Evolutionary conservation across 2,113 vertebrate genomes (phyloP).

Genomic region (Pipa parva): DNA sequence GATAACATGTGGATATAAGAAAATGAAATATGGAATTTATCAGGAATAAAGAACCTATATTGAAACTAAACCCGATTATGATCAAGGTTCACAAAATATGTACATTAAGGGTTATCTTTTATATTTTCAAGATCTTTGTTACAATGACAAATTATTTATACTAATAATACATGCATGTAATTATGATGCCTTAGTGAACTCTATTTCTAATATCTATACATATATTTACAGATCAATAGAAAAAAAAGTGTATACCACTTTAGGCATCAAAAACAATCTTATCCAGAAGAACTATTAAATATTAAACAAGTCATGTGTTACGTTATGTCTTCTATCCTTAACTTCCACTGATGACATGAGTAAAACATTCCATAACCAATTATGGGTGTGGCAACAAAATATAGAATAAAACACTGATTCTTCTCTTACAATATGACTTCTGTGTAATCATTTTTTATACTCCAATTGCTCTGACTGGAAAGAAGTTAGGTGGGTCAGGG

Average conservation of each 20-base stretch:
- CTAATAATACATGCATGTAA: too few relatives aligned
- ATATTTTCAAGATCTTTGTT: too few relatives aligned
- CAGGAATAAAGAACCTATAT: too few relatives aligned
- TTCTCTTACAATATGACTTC: slow-evolving; percentile 36
- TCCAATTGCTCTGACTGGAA: slow-evolving; percentile 39
- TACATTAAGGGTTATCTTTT: too few relatives aligned
- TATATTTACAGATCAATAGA: too few relatives aligned
- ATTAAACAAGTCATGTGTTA: background rate
- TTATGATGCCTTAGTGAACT: too few relatives aligned
- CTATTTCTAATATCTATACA: too few relatives aligned
- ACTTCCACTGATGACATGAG: slow-evolving; percentile 37
- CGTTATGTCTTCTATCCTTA: slow-evolving; percentile 15
- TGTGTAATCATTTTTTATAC: slow-evolving; percentile 12
- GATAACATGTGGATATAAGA: too few relatives aligned
- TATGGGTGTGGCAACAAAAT: slow-evolving; percentile 53
- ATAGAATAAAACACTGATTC: slow-evolving; percentile 60
- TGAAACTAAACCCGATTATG: too few relatives aligned
- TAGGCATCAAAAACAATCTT: background rate
- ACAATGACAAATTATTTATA: too few relatives aligned
- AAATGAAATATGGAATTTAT: too few relatives aligned
- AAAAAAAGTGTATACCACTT: background rate
- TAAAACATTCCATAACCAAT: slow-evolving; percentile 57
- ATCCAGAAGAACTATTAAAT: background rate
- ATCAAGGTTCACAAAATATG: too few relatives aligned
- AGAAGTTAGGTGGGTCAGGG: slow-evolving; percentile 33